Evolutionary conservation across 2,888 invertebrate genomes (phyloP), one percentile per base, ranked within the genome.

Genomic region (Hydrotaea diabolus): DNA sequence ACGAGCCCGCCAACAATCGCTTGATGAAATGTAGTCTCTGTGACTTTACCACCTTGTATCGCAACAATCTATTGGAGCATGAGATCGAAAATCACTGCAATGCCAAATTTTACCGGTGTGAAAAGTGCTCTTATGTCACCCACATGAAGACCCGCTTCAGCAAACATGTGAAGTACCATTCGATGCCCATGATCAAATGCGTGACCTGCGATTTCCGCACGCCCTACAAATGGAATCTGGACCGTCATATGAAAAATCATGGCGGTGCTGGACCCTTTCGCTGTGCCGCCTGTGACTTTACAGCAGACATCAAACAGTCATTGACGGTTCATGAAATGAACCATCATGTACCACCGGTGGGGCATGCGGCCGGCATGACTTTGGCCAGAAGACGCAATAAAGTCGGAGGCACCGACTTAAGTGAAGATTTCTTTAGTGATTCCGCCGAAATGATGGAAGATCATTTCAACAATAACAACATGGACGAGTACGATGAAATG

Each of bases 171-270:
- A 97, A 97, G 90, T 97, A 97, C 92, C 98, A 98, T 92, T 96
- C 97, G 81, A 97, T 97, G 96, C 98, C 96, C 88, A 97, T 97
- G 96, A 97, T 97, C 88, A 97, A 98, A 93, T 98, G 98, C 92
- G 96, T 96, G 80, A 95, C 97, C 92, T 98, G 98, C 93, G 97
- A 98, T 90, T 98, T 98, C 92, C 95, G 96, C 86, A 98, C 98
- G 19, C 97, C 98, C 9, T 97, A 97, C 93, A 96, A 96, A 92
- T 98, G 98, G 96, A 98, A 98, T 93, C 94, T 97, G 92, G 98
- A 98, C 91, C 94, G 98, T 8, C 98, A 98, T 92, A 96, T 97
- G 94, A 96, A 97, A 92, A 97, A 97, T 91, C 98, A 98, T 93
- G 96, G 95, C 86, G 97, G 97, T 2, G 95, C 94, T 77, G 97